Evolutionary conservation across 2,888 invertebrate species (phyloP).

Genomic region (Boloria euphrosyne): DNA sequence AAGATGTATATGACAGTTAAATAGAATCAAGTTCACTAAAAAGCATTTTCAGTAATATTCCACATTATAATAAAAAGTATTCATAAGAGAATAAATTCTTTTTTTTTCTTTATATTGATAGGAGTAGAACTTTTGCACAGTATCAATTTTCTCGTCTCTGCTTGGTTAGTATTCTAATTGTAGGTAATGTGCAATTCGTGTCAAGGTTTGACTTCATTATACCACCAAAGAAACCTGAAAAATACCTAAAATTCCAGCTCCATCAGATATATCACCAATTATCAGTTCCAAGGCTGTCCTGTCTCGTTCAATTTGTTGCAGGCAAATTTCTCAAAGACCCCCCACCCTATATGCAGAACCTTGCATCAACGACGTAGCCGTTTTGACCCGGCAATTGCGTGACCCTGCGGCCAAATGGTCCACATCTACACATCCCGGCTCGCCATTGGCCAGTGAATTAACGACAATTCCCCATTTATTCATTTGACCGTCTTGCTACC

Average conservation of each 20-base stretch:
- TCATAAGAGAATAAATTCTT: too few species aligned
- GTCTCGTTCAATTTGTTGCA: not conserved
- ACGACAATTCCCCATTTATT: constrained; percentile 70
- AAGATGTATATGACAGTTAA: too few species aligned
- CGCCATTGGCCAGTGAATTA: constrained; percentile 74
- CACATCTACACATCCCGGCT: constrained; percentile 63
- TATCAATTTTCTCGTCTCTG: too few species aligned
- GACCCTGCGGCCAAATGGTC: constrained; percentile 76
- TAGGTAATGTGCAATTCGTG: too few species aligned
- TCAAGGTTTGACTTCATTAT: too few species aligned
- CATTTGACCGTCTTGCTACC: constrained; percentile 67
- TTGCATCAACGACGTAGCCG: constrained; percentile 48
- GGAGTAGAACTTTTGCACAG: too few species aligned
- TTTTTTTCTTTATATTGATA: too few species aligned
- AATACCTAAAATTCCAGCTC: not conserved
- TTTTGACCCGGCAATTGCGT: constrained; percentile 62
- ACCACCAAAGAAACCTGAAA: too few species aligned
- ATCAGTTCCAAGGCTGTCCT: not conserved
- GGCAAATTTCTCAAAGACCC: not conserved
- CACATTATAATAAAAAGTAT: too few species aligned
- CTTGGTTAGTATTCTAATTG: too few species aligned
- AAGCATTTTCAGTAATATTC: too few species aligned
- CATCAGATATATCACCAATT: not conserved
- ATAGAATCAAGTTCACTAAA: too few species aligned
- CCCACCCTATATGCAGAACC: constrained; percentile 44